These are phyloP conservation scores for Oryctolagus cuniculus DNA, from an alignment of 2,113 vertebrate genomes.

Conservation along the genomic window DNA sequence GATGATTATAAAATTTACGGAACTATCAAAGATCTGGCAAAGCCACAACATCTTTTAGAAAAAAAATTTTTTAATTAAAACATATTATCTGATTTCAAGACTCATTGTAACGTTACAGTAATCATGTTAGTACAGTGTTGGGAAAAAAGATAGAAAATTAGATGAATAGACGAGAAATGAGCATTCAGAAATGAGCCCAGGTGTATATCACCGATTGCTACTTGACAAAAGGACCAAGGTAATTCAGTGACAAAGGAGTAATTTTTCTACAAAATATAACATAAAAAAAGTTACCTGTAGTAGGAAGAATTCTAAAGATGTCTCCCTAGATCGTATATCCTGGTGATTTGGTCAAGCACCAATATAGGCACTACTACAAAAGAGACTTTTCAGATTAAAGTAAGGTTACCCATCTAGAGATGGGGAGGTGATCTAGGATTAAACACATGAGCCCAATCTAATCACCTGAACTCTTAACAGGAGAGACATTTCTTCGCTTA, in stretches of 20 bases:
- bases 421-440: background rate
- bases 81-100: background rate
- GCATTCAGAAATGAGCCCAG: background rate
- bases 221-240: background rate
- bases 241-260: background rate
- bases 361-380: background rate
- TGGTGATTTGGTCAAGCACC: background rate
- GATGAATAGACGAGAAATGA: background rate
- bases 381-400: background rate
- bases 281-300: background rate
- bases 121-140: background rate
- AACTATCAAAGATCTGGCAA: background rate
- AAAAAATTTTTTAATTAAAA: background rate
- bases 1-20: too few species aligned
- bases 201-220: background rate
- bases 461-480: background rate
- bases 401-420: background rate
- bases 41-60: background rate
- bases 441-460: background rate
- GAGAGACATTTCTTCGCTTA: background rate
- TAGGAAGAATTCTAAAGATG: conserved; percentile 12
- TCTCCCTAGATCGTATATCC: background rate
- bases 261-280: background rate
- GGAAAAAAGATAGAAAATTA: background rate
- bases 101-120: background rate